Evolutionary conservation across 2,797 vertebrate genomes (phyloP), one percentile per base, ranked within the genome.

Genomic region (Brachymystax lenok): DNA sequence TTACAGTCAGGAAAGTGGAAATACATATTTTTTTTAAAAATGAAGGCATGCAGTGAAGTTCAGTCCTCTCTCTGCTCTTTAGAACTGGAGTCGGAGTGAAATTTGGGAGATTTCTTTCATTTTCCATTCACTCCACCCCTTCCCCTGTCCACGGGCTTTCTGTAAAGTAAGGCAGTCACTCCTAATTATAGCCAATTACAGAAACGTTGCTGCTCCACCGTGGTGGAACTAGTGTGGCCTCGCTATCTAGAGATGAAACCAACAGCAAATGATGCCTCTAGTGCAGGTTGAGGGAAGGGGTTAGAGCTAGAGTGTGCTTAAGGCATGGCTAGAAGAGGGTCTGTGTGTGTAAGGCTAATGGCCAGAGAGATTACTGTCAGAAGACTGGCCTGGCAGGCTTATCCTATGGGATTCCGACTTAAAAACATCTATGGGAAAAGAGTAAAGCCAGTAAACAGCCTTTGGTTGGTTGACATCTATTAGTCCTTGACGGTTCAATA

Each of bases 181-280:
- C 71, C 77, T 84, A 88, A 93, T 91, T 84, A 85, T 84, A 88
- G 80, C 69, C 75, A 80, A 82, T 84, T 81, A 74, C 35, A 75
- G 77, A 83, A 84, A 85, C 74, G 78, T 56, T 78, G 74, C 77
- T 76, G 35, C 17, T 59, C n/a, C 16, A 71, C 77, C 79, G 82
- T 52, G 71, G 82, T 77, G 75, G 73, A 77, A 77, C 56, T 19
- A 19, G 17, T 7, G 56, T 54, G 52, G 52, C 78, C 69, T 82
- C 12, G 78, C 27, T 74, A 72, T 59, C 24, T 77, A n/a, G 51
- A 75, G 69, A 79, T 80, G 71, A 84, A 79, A 81, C 74, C 40
- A 73, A 81, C 52, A 77, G 28, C 12, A n/a, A 28, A 59, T n/a
- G 69, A 70, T 5, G 35, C 10, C 3, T 66, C 61, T 10, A 12